Conservation (phyloP, 2,888 invertebrate species). For the Drosophila meridiana region DNA sequence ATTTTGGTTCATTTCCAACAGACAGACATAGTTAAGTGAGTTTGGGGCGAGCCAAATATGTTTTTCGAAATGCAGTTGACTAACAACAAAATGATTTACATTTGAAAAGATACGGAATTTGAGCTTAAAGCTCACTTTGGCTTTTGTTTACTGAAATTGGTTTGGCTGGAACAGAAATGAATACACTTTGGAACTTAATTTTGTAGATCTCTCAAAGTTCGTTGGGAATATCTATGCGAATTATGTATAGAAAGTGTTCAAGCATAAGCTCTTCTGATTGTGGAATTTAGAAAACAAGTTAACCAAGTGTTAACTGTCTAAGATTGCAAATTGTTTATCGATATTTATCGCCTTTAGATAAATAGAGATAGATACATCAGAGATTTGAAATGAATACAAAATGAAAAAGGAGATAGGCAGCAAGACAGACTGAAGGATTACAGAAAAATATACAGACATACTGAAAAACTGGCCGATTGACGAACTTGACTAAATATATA, state of each 20-base stretch:
- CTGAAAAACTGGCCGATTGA: too few relatives aligned
- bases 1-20: slow-evolving; percentile 12
- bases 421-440: too few relatives aligned
- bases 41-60: not conserved
- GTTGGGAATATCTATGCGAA: not conserved
- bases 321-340: not conserved
- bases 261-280: not conserved
- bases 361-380: too few relatives aligned
- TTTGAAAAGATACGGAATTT: not conserved
- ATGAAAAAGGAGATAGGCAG: not conserved
- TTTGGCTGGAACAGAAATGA: not conserved
- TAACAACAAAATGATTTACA: slow-evolving; percentile 3
- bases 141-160: slow-evolving; percentile 1
- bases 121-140: not conserved
- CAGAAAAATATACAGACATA: too few relatives aligned
- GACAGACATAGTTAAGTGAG: not conserved
- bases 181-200: not conserved
- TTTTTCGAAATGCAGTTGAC: not conserved
- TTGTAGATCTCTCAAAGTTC: not conserved
- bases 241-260: not conserved
- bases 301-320: not conserved
- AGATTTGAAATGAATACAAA: too few relatives aligned
- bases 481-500: too few relatives aligned
- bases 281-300: not conserved
- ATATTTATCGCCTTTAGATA: not conserved